A percentile compares a stretch with the other conserved stretches of the same genome.
These are phyloP conservation scores for Neodon shergylaensis DNA, from an alignment of 2,113 vertebrate species.

Conservation along the genomic window DNA sequence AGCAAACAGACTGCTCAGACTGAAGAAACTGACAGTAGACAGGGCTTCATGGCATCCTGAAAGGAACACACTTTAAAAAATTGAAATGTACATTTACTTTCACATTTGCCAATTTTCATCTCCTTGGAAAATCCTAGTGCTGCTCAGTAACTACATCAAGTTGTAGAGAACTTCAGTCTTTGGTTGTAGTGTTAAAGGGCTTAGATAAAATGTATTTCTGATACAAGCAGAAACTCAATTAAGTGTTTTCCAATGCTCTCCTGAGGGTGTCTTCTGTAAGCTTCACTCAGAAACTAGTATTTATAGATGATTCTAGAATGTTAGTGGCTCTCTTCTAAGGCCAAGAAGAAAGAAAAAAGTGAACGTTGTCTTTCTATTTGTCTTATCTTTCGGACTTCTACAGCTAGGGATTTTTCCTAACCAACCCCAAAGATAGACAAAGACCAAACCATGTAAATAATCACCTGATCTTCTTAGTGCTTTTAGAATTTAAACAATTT, in stretches of 20 bases:
- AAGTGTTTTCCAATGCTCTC: not conserved
- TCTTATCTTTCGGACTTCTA: not conserved
- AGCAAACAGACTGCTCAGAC: not conserved
- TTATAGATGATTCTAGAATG: not conserved
- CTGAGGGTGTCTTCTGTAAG: not conserved
- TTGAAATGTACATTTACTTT: too few relatives aligned
- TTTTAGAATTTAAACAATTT: not conserved
- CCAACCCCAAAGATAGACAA: not conserved
- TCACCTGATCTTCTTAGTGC: not conserved
- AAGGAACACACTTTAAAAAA: not conserved
- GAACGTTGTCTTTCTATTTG: not conserved
- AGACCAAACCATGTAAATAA: not conserved
- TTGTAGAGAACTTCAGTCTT: not conserved
- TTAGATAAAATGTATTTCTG: not conserved
- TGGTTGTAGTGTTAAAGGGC: not conserved
- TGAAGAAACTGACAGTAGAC: not conserved
- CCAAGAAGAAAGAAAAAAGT: not conserved
- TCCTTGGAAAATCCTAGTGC: not conserved
- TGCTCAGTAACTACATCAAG: not conserved
- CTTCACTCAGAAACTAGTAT: not conserved
- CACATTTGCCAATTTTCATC: not conserved
- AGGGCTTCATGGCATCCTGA: not conserved
- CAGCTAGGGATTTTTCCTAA: not conserved
- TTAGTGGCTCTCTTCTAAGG: not conserved
- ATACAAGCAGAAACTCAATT: not conserved